These are phyloP conservation scores for Rhynchophorus ferrugineus DNA, from an alignment of 1,140 invertebrate genomes.

Conservation along the genomic window DNA sequence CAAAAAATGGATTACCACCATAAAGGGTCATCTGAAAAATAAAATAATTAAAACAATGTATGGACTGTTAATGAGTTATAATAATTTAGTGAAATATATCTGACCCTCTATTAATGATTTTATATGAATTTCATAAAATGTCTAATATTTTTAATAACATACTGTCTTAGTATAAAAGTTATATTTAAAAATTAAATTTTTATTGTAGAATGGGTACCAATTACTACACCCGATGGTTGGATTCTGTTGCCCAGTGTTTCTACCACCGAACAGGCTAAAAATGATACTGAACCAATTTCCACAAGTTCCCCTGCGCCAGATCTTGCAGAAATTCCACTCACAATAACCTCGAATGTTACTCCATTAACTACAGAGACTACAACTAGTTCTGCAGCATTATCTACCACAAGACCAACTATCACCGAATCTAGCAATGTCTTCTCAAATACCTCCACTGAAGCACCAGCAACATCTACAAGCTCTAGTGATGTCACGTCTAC, in stretches of 20 bases:
- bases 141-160: too few species aligned
- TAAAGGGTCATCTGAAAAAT: too few species aligned
- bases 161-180: too few species aligned
- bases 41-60: too few species aligned
- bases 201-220: slow-evolving; percentile 34
- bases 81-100: too few species aligned
- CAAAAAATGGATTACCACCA: too few species aligned
- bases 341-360: slow-evolving; percentile 12
- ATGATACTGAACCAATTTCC: slow-evolving; percentile 15
- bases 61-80: too few species aligned
- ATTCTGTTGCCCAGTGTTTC: slow-evolving; percentile 45
- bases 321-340: slow-evolving; percentile 29
- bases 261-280: slow-evolving; percentile 14
- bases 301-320: slow-evolving; percentile 25
- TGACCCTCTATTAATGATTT: too few species aligned
- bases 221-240: slow-evolving; percentile 54
- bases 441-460: slow-evolving; percentile 1
- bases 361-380: slow-evolving; percentile 1
- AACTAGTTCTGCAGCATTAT: slow-evolving; percentile 22
- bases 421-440: slow-evolving; percentile 14
- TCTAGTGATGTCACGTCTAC: slow-evolving; percentile 6
- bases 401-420: too few species aligned
- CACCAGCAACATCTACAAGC: slow-evolving; percentile 7
- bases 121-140: too few species aligned
- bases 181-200: not conserved